Evolutionary conservation across 2,113 vertebrate genomes (phyloP).

Genomic region (Brachypodius melanocephalos): DNA sequence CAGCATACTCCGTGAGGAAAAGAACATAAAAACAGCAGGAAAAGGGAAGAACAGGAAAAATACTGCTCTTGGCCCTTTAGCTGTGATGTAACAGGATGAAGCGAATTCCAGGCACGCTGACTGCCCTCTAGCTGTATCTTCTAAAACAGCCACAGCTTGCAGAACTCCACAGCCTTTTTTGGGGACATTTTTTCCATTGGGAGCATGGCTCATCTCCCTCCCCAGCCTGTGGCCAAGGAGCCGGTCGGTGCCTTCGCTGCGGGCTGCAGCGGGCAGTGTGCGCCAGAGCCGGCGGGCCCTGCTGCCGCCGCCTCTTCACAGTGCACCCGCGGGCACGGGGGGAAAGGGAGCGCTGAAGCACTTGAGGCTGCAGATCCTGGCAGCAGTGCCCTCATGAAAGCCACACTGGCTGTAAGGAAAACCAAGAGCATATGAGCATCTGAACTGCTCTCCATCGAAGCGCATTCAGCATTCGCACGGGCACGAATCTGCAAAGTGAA

Average conservation of each 20-base stretch:
- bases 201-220: neutral
- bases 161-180: neutral
- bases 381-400: neutral
- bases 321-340: neutral
- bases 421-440: neutral
- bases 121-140: neutral
- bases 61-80: neutral
- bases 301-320: rapidly evolving
- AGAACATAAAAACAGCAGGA: neutral
- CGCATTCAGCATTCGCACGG: neutral
- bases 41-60: neutral
- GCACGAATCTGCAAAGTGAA: neutral
- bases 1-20: neutral
- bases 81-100: neutral
- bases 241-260: no score
- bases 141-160: neutral
- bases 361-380: neutral
- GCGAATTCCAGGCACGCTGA: neutral
- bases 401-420: neutral
- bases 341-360: rapidly evolving
- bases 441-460: neutral
- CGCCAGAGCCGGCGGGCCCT: rapidly evolving
- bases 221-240: rapidly evolving
- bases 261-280: rapidly evolving
- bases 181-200: rapidly evolving